Evolutionary conservation across 2,888 invertebrate genomes (phyloP).

Genomic region (Cerastoderma edule): DNA sequence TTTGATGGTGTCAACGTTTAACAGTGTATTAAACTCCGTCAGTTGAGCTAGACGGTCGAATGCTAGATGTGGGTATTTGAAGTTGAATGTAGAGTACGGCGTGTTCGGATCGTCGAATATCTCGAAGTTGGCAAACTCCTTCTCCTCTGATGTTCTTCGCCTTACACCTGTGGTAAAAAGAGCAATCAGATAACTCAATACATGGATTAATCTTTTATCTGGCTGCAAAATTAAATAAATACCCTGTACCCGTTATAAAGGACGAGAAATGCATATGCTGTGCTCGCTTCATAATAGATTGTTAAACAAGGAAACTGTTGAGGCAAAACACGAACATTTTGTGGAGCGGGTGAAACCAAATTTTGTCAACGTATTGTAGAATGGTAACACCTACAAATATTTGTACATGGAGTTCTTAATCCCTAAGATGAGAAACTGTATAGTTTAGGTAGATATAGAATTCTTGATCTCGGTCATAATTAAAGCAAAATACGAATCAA

Average conservation of each 20-base stretch:
- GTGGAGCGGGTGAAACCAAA: too few relatives aligned
- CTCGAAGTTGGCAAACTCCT: constrained; percentile 83
- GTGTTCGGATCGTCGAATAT: constrained; percentile 83
- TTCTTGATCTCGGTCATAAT: too few relatives aligned
- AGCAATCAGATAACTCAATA: neutral
- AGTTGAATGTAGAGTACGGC: constrained; percentile 84
- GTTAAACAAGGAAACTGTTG: neutral
- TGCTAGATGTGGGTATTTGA: constrained; percentile 82
- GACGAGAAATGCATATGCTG: too few relatives aligned
- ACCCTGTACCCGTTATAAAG: neutral
- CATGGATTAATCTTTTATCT: neutral
- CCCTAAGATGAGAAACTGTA: too few relatives aligned
- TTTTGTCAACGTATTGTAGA: too few relatives aligned
- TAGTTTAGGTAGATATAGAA: too few relatives aligned
- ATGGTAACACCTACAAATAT: too few relatives aligned
- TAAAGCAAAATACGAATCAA: too few relatives aligned
- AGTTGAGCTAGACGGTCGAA: constrained; percentile 84
- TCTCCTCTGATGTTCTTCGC: constrained; percentile 82
- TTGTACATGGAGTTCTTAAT: too few relatives aligned
- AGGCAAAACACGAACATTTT: neutral
- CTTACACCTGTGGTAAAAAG: constrained; percentile 77
- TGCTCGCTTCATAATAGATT: neutral
- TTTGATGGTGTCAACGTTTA: constrained; percentile 82
- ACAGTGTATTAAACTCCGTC: constrained; percentile 84
- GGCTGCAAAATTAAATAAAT: neutral